These are phyloP conservation scores for Mirza zaza DNA, from an alignment of 2,113 vertebrate species.

Conservation along the genomic window DNA sequence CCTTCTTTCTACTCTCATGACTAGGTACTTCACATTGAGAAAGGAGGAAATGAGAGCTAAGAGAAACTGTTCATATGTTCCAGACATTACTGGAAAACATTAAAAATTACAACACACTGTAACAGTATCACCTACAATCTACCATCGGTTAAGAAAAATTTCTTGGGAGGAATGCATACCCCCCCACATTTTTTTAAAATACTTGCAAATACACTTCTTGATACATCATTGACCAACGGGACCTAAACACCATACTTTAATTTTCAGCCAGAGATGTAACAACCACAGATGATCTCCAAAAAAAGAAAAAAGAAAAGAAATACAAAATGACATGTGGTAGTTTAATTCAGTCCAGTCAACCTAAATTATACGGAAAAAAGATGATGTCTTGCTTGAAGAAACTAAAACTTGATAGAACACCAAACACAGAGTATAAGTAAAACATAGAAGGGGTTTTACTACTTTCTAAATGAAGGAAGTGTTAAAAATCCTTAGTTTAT, in stretches of 20 bases:
- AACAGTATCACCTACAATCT: not conserved
- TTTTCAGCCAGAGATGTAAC: not conserved
- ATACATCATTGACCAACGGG: not conserved
- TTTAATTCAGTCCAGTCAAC: not conserved
- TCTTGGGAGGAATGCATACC: not conserved
- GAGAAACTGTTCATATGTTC: not conserved
- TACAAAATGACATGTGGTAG: not conserved
- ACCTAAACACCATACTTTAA: not conserved
- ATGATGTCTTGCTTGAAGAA: not conserved
- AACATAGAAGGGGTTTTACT: not conserved
- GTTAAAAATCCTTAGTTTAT: not conserved
- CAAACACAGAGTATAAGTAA: not conserved
- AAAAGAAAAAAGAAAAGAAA: not conserved
- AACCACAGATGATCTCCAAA: not conserved
- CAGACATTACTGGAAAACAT: not conserved
- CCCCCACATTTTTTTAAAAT: not conserved
- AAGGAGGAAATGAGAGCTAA: not conserved
- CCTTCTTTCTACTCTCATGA: not conserved
- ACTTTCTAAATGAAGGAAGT: not conserved
- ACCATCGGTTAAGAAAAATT: not conserved
- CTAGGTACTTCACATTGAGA: not conserved
- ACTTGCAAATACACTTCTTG: not conserved
- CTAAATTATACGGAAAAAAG: slow-evolving; percentile 16
- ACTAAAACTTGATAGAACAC: not conserved
- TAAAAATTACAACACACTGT: not conserved